Conservation (phyloP, 2,888 invertebrate genomes). For the Netelia virgata region DNA sequence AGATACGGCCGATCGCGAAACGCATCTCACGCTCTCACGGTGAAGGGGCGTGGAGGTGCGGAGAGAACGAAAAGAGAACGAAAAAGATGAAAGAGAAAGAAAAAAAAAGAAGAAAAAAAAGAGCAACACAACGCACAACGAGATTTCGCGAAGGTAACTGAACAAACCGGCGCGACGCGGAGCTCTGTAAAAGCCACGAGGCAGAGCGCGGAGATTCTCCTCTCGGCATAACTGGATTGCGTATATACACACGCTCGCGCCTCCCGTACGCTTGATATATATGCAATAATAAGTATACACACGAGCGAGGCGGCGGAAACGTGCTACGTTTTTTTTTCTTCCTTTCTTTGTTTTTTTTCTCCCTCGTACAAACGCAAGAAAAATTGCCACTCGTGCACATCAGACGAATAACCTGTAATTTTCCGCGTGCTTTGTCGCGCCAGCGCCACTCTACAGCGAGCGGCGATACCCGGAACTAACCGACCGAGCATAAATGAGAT, state of each 20-base stretch:
- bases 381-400: neutral
- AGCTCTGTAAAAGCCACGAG: conserved; percentile 20
- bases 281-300: conserved; percentile 2
- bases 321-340: neutral
- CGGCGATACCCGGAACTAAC: neutral
- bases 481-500: neutral
- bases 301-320: conserved; percentile 46
- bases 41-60: conserved; percentile 51
- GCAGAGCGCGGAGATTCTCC: conserved; percentile 48
- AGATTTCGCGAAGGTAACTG: conserved; percentile 67
- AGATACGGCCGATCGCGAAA: conserved; percentile 41
- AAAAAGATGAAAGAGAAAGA: conserved; percentile 27
- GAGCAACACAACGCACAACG: neutral
- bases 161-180: conserved; percentile 56
- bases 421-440: neutral
- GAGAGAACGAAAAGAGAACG: conserved; percentile 29
- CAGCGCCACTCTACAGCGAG: neutral
- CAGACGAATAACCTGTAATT: neutral
- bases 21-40: conserved; percentile 63
- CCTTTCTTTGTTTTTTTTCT: neutral
- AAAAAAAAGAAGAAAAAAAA: conserved; percentile 17
- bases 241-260: conserved; percentile 13
- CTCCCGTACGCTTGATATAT: neutral
- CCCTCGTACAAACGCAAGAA: neutral
- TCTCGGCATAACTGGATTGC: conserved; percentile 61